Evolutionary conservation across 2,113 vertebrate genomes (phyloP).

Genomic region (Aleadryas rufinucha): DNA sequence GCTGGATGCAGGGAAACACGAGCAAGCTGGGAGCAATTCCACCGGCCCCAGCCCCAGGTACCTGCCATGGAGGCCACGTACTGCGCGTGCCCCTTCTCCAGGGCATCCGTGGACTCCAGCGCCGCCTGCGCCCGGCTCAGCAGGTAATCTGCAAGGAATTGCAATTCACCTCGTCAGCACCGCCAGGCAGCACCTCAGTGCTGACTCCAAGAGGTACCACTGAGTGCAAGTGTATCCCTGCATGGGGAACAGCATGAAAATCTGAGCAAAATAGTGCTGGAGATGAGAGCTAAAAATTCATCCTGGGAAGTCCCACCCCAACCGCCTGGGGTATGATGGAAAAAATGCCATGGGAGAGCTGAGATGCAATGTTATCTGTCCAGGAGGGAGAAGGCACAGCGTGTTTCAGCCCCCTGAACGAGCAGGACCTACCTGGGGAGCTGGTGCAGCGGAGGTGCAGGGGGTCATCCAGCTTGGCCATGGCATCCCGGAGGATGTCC

Average conservation of each 20-base stretch:
- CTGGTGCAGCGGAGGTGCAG: conserved; percentile 92
- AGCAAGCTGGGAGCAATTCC: background rate
- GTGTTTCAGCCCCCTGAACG: accelerated
- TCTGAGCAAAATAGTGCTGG: background rate
- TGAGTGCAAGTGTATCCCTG: accelerated
- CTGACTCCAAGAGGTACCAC: accelerated
- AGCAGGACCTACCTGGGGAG: conserved; percentile 80
- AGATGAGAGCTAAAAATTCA: background rate
- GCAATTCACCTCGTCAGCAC: background rate
- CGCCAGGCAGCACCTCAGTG: accelerated
- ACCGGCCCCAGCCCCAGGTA: conserved; percentile 35
- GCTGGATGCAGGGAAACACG: background rate
- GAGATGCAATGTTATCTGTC: accelerated
- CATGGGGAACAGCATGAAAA: background rate
- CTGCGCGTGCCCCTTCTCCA: conserved; percentile 83
- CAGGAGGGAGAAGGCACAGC: background rate
- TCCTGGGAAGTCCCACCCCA: background rate
- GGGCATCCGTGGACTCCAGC: conserved; percentile 76
- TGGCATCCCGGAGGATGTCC: conserved; percentile 84
- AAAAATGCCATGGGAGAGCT: background rate
- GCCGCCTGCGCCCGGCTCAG: conserved; percentile 85
- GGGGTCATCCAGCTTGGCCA: conserved; percentile 88
- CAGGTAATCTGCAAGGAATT: conserved; percentile 84
- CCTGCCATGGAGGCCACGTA: conserved; percentile 83
- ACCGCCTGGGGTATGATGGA: accelerated